A percentile compares a stretch with the other conserved stretches of the same genome.
Evolutionary conservation across 1,140 invertebrate genomes (phyloP).

Genomic region (Aphaenogaster ashmeadi): DNA sequence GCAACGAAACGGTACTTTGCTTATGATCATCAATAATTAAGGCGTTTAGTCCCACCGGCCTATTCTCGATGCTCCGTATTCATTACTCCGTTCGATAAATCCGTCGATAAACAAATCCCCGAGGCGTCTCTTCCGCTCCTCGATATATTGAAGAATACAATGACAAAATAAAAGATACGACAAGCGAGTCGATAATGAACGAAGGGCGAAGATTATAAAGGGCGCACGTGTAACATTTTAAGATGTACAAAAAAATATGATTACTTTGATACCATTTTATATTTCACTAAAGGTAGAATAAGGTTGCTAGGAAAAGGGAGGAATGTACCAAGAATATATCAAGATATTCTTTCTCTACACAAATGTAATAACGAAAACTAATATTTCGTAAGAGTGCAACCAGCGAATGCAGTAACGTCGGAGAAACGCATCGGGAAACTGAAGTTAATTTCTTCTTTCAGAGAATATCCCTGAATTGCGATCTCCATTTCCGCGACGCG

Average conservation of each 20-base stretch:
- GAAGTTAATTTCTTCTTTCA: conserved; percentile 1
- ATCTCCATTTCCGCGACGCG: conserved; percentile 10
- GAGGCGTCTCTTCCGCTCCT: not conserved
- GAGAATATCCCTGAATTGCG: not conserved
- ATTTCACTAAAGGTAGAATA: not conserved
- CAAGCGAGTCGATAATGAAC: not conserved
- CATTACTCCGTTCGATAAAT: conserved; percentile 1
- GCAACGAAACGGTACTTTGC: conserved; percentile 41
- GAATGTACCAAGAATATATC: no score
- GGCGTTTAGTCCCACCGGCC: conserved; percentile 38
- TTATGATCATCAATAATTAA: conserved; percentile 54
- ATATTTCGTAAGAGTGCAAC: conserved; percentile 4
- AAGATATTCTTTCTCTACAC: not conserved
- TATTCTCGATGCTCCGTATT: conserved; percentile 35
- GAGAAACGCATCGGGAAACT: not conserved
- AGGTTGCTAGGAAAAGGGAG: not conserved
- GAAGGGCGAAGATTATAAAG: not conserved
- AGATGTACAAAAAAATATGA: not conserved
- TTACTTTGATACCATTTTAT: conserved; percentile 4
- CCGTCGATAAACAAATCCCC: conserved; percentile 1
- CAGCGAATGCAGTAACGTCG: not conserved
- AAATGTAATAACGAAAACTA: conserved; percentile 21
- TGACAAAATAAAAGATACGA: not conserved
- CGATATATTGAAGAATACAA: not conserved
- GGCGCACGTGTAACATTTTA: not conserved